A percentile compares a stretch with the other conserved stretches of the same genome.
phyloP scores from a whole-genome alignment of 2,888 invertebrate species.

The Dicycla oo region DNA sequence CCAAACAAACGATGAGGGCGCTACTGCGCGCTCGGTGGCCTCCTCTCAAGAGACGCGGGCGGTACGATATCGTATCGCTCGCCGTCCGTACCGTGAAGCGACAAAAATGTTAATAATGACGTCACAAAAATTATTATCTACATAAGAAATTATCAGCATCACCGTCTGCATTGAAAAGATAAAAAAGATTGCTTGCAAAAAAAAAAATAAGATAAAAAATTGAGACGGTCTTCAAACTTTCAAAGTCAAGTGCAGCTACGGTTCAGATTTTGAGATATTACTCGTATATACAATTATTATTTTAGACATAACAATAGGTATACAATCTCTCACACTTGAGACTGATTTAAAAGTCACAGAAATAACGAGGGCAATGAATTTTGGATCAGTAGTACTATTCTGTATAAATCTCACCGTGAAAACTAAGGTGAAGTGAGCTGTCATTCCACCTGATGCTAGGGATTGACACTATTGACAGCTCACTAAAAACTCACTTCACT shows the following conservation, averaged over 20 bases:
- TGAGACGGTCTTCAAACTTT: conserved; percentile 9
- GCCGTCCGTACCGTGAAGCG: too few species aligned
- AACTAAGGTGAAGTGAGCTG: too few species aligned
- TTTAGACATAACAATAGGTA: background rate
- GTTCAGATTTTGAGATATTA: conserved; percentile 40
- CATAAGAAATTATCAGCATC: background rate
- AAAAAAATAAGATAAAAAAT: conserved; percentile 17
- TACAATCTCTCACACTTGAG: conserved; percentile 25
- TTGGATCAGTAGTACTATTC: too few species aligned
- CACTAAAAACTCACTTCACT: too few species aligned
- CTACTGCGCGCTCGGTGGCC: too few species aligned
- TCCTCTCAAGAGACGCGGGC: too few species aligned
- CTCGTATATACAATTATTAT: conserved; percentile 21
- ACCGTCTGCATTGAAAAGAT: background rate
- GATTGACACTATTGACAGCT: too few species aligned
- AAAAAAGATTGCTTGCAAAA: conserved; percentile 1
- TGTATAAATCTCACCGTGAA: too few species aligned
- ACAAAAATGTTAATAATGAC: background rate
- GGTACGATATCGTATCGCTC: too few species aligned
- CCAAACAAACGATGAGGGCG: too few species aligned
- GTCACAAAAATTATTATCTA: background rate
- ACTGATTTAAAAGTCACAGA: conserved; percentile 4
- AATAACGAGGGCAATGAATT: conserved; percentile 7
- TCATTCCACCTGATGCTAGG: too few species aligned
- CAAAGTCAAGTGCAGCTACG: conserved; percentile 34